Percentiles rank a stretch among this genome's conserved stretches.
Evolutionary conservation across 2,797 vertebrate species (phyloP).

Genomic region (Tadarida brasiliensis): DNA sequence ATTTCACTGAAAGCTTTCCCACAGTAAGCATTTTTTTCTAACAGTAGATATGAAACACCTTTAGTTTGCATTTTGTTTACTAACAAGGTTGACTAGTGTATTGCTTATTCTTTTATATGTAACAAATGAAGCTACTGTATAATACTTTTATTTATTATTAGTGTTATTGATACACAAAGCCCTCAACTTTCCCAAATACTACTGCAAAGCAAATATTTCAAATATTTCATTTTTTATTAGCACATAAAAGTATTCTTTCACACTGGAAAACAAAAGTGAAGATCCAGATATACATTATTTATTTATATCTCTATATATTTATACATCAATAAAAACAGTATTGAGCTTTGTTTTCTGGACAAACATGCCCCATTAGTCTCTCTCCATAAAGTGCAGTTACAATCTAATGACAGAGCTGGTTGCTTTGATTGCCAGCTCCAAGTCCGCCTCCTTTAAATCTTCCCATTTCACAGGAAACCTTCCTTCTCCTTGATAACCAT

Average conservation of each 20-base stretch:
- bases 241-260: not conserved
- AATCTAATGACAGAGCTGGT: not conserved
- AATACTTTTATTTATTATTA: not conserved
- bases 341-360: constrained; percentile 21
- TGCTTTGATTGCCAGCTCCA: not conserved
- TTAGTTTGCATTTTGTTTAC: constrained; percentile 9
- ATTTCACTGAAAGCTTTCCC: constrained; percentile 33
- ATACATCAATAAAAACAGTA: not conserved
- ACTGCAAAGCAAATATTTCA: not conserved
- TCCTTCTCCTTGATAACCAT: not conserved
- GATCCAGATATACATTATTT: not conserved
- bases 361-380: not conserved
- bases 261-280: not conserved
- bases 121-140: not conserved
- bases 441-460: not conserved
- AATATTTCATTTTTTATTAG: not conserved
- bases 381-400: constrained; percentile 22
- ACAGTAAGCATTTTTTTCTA: constrained; percentile 20
- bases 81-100: not conserved
- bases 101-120: not conserved
- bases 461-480: not conserved
- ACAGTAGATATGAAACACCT: not conserved
- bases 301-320: not conserved
- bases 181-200: not conserved
- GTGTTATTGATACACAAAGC: not conserved